Percentiles rank a stretch among this genome's conserved stretches.
These are phyloP conservation scores for Dendrolimus houi DNA, from an alignment of 2,888 invertebrate species.

Conservation along the genomic window DNA sequence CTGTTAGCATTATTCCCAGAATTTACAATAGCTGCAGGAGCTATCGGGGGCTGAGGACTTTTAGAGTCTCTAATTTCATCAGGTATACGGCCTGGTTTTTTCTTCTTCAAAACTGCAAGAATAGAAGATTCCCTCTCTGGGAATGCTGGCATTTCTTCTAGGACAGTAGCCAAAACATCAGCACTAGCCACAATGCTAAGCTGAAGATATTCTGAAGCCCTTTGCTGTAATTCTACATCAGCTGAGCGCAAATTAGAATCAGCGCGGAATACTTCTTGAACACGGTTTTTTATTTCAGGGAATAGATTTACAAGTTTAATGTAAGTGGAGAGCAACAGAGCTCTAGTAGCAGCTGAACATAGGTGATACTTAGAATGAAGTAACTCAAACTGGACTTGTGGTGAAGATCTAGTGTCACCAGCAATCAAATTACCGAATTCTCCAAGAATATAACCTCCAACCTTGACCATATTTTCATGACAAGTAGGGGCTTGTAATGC, in stretches of 20 bases:
- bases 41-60: slow-evolving; percentile 77
- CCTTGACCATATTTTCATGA: slow-evolving; percentile 99
- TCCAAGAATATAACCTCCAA: slow-evolving; percentile 98
- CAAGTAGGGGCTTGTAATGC: slow-evolving; percentile 99
- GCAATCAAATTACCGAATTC: slow-evolving; percentile 99
- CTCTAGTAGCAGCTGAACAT: slow-evolving; percentile 97
- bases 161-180: slow-evolving; percentile 97
- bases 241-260: slow-evolving; percentile 98
- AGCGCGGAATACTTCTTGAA: slow-evolving; percentile 95
- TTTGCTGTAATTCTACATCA: slow-evolving; percentile 98
- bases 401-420: slow-evolving; percentile 97
- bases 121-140: slow-evolving; percentile 99
- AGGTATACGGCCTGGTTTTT: slow-evolving; percentile 96
- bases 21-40: slow-evolving; percentile 66
- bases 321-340: slow-evolving; percentile 96
- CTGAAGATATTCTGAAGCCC: slow-evolving; percentile 98
- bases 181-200: slow-evolving; percentile 96
- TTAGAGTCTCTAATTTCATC: slow-evolving; percentile 91
- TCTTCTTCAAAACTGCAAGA: slow-evolving; percentile 97
- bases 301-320: slow-evolving; percentile 99
- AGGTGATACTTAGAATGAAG: slow-evolving; percentile 99
- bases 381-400: slow-evolving; percentile 97
- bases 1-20: slow-evolving; percentile 68
- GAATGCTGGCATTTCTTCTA: slow-evolving; percentile 99
- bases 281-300: slow-evolving; percentile 97